phyloP scores from a whole-genome alignment of 2,888 invertebrate genomes.

The Trissolcus japonicus region DNA sequence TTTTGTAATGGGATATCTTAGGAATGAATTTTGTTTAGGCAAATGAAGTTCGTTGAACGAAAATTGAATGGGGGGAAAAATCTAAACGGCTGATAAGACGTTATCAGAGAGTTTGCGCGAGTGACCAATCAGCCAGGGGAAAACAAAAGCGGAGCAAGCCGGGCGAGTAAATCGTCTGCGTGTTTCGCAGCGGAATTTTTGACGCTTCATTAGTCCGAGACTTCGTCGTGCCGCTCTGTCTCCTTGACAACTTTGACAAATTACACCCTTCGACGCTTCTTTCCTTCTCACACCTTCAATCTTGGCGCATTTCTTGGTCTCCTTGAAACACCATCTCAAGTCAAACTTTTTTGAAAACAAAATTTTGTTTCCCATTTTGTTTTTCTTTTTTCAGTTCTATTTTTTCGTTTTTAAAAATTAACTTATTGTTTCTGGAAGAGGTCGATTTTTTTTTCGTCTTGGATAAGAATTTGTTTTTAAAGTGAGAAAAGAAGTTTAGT shows the following conservation, averaged over 20 bases:
- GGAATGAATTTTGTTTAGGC: too few species aligned
- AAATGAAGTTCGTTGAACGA: too few species aligned
- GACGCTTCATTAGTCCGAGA: conserved; percentile 73
- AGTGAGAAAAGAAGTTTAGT: too few species aligned
- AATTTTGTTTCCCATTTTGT: too few species aligned
- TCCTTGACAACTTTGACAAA: conserved; percentile 73
- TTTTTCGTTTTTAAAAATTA: background rate
- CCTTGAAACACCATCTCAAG: background rate
- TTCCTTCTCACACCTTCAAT: conserved; percentile 32
- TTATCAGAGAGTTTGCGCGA: background rate
- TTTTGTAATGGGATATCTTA: too few species aligned
- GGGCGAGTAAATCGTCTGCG: conserved; percentile 72
- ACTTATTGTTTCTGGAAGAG: background rate
- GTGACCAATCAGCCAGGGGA: background rate
- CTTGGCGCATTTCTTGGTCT: conserved; percentile 40
- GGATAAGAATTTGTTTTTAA: background rate
- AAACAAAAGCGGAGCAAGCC: conserved; percentile 65
- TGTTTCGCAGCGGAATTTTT: conserved; percentile 73
- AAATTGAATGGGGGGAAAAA: too few species aligned
- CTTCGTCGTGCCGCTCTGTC: conserved; percentile 64
- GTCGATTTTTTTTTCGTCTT: too few species aligned
- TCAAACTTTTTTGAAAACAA: background rate
- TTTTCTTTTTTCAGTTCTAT: background rate
- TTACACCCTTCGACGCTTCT: conserved; percentile 64
- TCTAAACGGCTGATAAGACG: background rate